These are phyloP conservation scores for Apoda limacodes DNA, from an alignment of 2,888 invertebrate genomes.

Conservation along the genomic window DNA sequence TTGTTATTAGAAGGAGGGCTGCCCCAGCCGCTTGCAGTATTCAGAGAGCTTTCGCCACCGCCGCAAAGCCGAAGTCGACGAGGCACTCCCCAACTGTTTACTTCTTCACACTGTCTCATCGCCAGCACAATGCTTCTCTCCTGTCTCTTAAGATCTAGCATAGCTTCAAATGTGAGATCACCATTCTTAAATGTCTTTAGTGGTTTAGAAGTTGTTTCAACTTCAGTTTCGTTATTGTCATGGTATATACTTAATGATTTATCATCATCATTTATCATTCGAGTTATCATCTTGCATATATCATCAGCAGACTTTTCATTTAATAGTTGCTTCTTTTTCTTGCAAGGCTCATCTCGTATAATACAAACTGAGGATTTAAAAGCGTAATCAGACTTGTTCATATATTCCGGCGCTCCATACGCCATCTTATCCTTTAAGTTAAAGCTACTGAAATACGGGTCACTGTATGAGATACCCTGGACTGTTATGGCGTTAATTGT, in stretches of 20 bases:
- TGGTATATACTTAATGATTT: conserved; percentile 49
- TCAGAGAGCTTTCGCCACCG: conserved; percentile 86
- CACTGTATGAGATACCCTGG: conserved; percentile 72
- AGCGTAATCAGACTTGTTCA: conserved; percentile 73
- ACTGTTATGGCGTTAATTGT: conserved; percentile 71
- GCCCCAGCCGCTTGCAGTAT: conserved; percentile 83
- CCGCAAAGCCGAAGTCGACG: conserved; percentile 76
- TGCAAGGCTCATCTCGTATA: conserved; percentile 65
- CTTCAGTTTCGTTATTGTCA: conserved; percentile 59
- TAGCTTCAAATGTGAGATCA: conserved; percentile 60
- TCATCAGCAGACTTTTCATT: conserved; percentile 55
- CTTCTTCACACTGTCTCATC: conserved; percentile 28
- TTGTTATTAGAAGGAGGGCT: conserved; percentile 78
- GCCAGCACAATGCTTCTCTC: conserved; percentile 39
- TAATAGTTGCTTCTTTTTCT: conserved; percentile 47
- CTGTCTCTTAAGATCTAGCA: conserved; percentile 50
- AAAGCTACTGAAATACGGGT: conserved; percentile 72
- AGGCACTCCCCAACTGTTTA: conserved; percentile 72
- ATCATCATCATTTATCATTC: conserved; percentile 48
- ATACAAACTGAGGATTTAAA: conserved; percentile 71
- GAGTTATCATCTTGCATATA: conserved; percentile 49
- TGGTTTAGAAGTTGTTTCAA: conserved; percentile 32
- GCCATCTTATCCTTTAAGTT: conserved; percentile 70
- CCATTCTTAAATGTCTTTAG: conserved; percentile 55
- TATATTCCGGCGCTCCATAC: conserved; percentile 66